Evolutionary conservation across 1,140 invertebrate genomes (phyloP).

Genomic region (Muscidifurax raptorellus): DNA sequence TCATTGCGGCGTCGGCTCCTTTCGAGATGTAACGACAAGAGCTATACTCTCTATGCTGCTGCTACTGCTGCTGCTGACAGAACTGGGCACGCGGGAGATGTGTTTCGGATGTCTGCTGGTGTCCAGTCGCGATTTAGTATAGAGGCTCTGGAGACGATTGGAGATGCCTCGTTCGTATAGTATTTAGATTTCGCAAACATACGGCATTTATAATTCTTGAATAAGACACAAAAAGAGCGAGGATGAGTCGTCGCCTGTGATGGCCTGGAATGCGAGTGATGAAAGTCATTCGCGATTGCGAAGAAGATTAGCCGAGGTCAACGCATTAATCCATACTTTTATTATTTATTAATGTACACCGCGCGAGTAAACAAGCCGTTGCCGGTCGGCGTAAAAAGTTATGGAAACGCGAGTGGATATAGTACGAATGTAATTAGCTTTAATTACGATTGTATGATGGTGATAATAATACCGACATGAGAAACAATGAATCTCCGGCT

Average conservation of each 20-base stretch:
- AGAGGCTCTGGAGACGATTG: background rate
- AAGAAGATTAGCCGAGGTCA: background rate
- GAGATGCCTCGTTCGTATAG: no score
- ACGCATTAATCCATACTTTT: no score
- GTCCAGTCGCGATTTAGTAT: background rate
- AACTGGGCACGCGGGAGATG: background rate
- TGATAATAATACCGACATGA: background rate
- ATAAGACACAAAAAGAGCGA: background rate
- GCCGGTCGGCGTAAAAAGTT: background rate
- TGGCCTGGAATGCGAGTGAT: background rate
- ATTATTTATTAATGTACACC: background rate
- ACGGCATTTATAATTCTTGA: background rate
- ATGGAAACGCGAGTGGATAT: background rate
- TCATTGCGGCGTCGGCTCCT: conserved; percentile 63
- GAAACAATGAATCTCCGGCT: background rate
- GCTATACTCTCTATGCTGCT: conserved; percentile 50
- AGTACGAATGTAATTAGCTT: background rate
- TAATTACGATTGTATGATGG: background rate
- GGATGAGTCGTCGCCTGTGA: background rate
- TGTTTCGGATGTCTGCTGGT: background rate
- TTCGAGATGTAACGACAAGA: conserved; percentile 68
- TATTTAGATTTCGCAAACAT: background rate
- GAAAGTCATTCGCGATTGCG: background rate
- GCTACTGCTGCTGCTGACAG: conserved; percentile 63
- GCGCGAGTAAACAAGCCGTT: background rate